phyloP scores from a whole-genome alignment of 2,797 vertebrate genomes.

The Taeniopygia guttata region DNA sequence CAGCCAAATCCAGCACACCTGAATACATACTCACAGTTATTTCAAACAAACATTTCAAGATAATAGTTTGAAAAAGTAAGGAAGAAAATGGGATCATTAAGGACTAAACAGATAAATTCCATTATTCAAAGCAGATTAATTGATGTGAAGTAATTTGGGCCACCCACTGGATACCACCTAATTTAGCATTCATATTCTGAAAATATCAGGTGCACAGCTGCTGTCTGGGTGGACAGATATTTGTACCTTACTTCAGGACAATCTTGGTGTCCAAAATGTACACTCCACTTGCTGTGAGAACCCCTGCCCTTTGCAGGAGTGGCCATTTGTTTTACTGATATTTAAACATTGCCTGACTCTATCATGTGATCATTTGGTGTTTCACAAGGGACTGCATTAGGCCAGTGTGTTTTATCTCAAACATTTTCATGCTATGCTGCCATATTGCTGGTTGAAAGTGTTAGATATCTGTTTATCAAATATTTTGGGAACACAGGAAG shows the following conservation, averaged over 20 bases:
- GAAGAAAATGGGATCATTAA: not conserved
- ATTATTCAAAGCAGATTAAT: not conserved
- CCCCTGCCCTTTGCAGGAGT: not conserved
- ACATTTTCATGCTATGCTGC: not conserved
- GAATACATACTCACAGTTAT: not conserved
- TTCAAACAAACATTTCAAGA: not conserved
- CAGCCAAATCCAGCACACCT: not conserved
- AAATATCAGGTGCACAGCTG: not conserved
- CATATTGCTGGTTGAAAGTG: not conserved
- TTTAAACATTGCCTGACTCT: not conserved
- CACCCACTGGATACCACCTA: not conserved
- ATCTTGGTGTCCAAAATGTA: not conserved
- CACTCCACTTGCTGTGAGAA: not conserved
- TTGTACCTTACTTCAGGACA: not conserved
- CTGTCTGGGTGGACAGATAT: not conserved
- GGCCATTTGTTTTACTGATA: not conserved
- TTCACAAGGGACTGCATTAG: not conserved
- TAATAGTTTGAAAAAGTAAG: not conserved
- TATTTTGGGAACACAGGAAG: not conserved
- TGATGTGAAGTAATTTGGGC: not conserved
- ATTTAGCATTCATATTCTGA: not conserved
- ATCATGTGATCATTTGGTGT: accelerated
- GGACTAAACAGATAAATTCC: not conserved
- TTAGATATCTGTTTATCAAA: not conserved
- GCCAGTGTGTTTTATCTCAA: not conserved